These are phyloP conservation scores for Blastobasis lacticolella DNA, from an alignment of 2,888 invertebrate species.

Conservation along the genomic window DNA sequence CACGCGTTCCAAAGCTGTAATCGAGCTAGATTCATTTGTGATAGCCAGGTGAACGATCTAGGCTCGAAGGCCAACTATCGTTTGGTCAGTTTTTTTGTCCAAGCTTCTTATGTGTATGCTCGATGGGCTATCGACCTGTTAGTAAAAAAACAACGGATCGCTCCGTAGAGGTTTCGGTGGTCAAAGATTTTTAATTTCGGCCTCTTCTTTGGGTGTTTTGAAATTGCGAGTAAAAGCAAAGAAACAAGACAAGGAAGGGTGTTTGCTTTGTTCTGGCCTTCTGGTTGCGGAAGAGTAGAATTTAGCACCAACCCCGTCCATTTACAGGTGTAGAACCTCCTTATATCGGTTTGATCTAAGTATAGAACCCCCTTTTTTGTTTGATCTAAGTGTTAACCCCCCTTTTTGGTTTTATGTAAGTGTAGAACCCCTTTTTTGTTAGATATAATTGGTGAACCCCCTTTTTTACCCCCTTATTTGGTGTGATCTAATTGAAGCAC, in stretches of 20 bases:
- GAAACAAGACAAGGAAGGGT: neutral
- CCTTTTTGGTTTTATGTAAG: too few relatives aligned
- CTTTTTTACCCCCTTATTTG: too few relatives aligned
- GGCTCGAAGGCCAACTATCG: slow-evolving; percentile 60
- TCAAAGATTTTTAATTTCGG: slow-evolving; percentile 12
- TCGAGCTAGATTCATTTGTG: slow-evolving; percentile 40
- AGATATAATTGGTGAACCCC: too few relatives aligned
- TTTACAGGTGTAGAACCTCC: too few relatives aligned
- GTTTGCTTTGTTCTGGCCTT: neutral
- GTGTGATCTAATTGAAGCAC: too few relatives aligned
- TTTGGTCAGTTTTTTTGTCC: slow-evolving; percentile 58
- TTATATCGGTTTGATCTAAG: too few relatives aligned
- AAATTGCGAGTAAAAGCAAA: neutral
- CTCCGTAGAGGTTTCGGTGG: slow-evolving; percentile 14
- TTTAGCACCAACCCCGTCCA: too few relatives aligned
- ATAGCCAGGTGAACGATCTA: slow-evolving; percentile 61
- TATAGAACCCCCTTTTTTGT: too few relatives aligned
- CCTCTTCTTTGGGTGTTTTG: too few relatives aligned
- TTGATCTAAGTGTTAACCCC: too few relatives aligned
- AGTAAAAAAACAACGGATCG: slow-evolving; percentile 24
- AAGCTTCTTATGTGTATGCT: slow-evolving; percentile 41
- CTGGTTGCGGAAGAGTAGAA: too few relatives aligned
- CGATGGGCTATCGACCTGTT: slow-evolving; percentile 42
- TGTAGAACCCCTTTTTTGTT: too few relatives aligned
- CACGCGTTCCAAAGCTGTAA: slow-evolving; percentile 31